Evolutionary conservation across 2,888 invertebrate species (phyloP), one percentile per base, ranked within the genome.

Genomic region (Molanna angustata): DNA sequence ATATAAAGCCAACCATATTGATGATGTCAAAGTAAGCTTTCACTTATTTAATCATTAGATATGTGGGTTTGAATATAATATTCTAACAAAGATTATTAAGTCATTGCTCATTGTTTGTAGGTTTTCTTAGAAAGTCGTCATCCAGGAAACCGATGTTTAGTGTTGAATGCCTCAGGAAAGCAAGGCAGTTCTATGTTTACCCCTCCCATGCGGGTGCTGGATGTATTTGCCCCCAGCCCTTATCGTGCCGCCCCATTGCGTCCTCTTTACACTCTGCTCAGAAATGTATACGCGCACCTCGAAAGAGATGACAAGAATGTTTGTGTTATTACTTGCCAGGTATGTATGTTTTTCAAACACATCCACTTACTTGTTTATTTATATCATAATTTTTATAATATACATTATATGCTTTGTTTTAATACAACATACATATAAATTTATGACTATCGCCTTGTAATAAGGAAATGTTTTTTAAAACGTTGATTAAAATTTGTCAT

Each of bases 1-100:
- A 1, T 92, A 94, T 66, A 87, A 89, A 67, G 89, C 90, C 11
- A 95, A 95, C 70, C 90, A 94, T 67, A 88, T 94, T 59, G 95
- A 96, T 64, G 94, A 95, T 67, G 93, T 97, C 2, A 80, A 87
- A 64, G 71, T 82, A 63, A 64, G 69, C 64, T 4, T 17, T 17
- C 37, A 17, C 4, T 35, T 11, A 4, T 9, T 35, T 35, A 4
- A 35, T 11, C 4, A 11, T 40, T n/a, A n/a, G n/a, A n/a, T n/a
- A n/a, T n/a, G n/a, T n/a, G n/a, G n/a, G n/a, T n/a, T n/a, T n/a
- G n/a, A n/a, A n/a, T n/a, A n/a, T n/a, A n/a, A n/a, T n/a, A n/a
- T n/a, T n/a, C n/a, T n/a, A n/a, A n/a, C 27, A 27, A 11, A 7
- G 11, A 40, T 14, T 13, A 18, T 19, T 9, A 18, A 40, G 4